These are phyloP conservation scores for Diadema setosum DNA, from an alignment of 35 echinoderm and acorn worm genomes.

Conservation along the genomic window DNA sequence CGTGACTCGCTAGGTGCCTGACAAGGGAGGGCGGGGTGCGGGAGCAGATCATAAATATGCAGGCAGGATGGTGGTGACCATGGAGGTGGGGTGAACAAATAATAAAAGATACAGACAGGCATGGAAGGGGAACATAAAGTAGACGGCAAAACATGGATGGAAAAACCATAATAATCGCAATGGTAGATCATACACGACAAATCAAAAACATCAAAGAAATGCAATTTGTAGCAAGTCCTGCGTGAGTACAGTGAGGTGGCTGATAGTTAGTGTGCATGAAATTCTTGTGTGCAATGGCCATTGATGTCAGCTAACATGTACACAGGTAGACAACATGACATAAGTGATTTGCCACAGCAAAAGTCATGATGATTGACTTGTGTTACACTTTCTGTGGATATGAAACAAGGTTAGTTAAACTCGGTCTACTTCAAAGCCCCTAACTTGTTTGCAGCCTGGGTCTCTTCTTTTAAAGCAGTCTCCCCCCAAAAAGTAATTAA, in stretches of 20 bases:
- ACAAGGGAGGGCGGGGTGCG: neutral
- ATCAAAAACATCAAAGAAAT: neutral
- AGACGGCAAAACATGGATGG: neutral
- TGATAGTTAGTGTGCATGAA: no score
- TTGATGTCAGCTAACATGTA: neutral
- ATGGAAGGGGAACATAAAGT: neutral
- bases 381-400: neutral
- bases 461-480: no score
- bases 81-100: neutral
- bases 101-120: neutral
- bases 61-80: neutral
- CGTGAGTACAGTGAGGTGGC: no score
- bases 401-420: no score
- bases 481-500: no score
- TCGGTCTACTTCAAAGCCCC: no score
- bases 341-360: neutral
- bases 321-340: no score
- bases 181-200: neutral
- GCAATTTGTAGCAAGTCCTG: neutral
- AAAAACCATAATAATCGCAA: slow-evolving; percentile 12
- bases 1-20: neutral
- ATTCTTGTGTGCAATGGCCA: neutral
- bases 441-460: no score
- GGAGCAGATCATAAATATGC: neutral
- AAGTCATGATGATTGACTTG: neutral